A percentile compares a stretch with the other conserved stretches of the same genome.
These are phyloP conservation scores for Microtus richardsoni DNA, from an alignment of 2,113 vertebrate genomes.

Conservation along the genomic window DNA sequence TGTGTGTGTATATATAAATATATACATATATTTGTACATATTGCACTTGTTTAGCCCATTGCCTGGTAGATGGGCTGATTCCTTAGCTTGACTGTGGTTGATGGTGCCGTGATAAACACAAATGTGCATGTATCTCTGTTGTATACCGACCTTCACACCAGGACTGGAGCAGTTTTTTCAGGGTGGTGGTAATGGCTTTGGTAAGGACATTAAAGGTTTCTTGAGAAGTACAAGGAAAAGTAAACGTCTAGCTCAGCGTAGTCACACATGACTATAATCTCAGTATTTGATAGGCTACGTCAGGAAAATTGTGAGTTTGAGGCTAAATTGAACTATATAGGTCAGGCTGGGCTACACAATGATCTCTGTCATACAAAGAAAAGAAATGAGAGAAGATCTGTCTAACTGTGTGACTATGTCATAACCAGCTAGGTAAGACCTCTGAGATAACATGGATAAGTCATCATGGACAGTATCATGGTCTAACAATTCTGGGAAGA, in stretches of 20 bases:
- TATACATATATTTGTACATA: background rate
- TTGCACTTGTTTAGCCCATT: background rate
- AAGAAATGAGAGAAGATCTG: background rate
- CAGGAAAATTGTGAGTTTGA: background rate
- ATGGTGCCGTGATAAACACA: background rate
- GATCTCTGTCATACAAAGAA: background rate
- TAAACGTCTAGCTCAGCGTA: background rate
- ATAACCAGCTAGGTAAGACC: background rate
- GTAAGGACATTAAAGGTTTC: constrained; percentile 6
- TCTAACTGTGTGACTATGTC: constrained; percentile 13
- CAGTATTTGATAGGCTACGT: background rate
- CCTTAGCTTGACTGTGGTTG: background rate
- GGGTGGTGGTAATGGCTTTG: background rate
- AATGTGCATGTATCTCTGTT: background rate
- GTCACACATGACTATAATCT: background rate
- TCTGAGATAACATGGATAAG: background rate
- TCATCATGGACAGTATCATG: background rate
- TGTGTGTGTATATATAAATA: too few relatives aligned
- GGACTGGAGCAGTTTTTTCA: background rate
- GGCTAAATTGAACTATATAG: background rate
- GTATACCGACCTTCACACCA: background rate
- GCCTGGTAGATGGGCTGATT: background rate
- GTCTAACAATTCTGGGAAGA: background rate
- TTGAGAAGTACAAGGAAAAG: background rate
- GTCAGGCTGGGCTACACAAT: background rate